Evolutionary conservation across 2,113 vertebrate genomes (phyloP).

Genomic region (Passer domesticus): DNA sequence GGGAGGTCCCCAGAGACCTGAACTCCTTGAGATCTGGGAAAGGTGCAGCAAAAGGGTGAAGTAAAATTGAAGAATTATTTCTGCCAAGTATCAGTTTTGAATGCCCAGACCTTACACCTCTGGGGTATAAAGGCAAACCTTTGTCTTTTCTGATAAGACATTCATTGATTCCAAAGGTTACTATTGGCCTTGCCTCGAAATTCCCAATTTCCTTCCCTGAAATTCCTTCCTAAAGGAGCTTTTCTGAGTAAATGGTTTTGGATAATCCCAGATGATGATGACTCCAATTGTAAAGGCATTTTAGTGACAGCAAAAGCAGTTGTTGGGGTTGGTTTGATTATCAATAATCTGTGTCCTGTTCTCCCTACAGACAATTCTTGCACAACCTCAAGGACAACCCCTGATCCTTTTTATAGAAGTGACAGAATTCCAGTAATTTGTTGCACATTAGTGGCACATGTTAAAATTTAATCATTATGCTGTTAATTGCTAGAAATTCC

Average conservation of each 20-base stretch:
- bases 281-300: background rate
- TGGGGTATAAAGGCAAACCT: background rate
- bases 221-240: background rate
- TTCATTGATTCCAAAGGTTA: background rate
- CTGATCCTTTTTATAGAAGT: background rate
- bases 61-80: background rate
- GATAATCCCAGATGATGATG: rapidly evolving
- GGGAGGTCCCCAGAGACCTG: background rate
- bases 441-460: background rate
- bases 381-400: background rate
- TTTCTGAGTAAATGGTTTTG: background rate
- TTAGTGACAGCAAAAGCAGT: background rate
- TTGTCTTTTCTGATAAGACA: background rate
- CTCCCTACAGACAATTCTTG: background rate
- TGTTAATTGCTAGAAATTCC: background rate
- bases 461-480: background rate
- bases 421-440: background rate
- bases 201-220: background rate
- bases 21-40: background rate
- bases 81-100: background rate
- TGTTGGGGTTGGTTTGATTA: background rate
- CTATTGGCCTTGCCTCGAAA: background rate
- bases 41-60: background rate
- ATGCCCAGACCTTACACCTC: background rate
- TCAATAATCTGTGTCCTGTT: background rate